Evolutionary conservation across 2,888 invertebrate genomes (phyloP), one percentile per base, ranked within the genome.

Genomic region (Mamestra brassicae): DNA sequence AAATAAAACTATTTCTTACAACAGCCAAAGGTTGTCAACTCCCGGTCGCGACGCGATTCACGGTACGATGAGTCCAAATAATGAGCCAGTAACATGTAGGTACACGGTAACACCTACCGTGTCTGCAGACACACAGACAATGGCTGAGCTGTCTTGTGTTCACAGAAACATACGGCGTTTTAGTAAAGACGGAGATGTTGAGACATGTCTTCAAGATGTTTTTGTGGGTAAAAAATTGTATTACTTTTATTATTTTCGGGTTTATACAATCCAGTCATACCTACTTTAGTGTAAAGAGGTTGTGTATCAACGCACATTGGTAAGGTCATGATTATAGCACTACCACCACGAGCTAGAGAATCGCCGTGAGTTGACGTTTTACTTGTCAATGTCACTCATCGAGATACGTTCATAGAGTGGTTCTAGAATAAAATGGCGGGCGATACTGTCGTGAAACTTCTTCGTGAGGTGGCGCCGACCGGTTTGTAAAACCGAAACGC

Each of bases 1-100:
- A 62, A 61, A 42, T 10, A 61, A 13, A 62, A 26, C 13, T 0
- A 45, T 62, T 66, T 10, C n/a, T 62, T 71, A 45, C 34, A 34
- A 13, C n/a, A 70, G 1, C 65, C 38, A 69, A 81, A 84, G 76
- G 85, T 87, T 85, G 75, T 68, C 69, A 34, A 65, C 69, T 7
- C 67, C 69, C 36, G 50, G 66, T 65, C 78, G 69, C 54, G 62
- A 70, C 73, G 71, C 71, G 79, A 82, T 90, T 89, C 85, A 90
- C 86, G 90, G 78, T 82, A 87, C 86, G 89, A 78, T 83, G 87
- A 76, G 47, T 87, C 80, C 87, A 89, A 88, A 90, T 90, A 90
- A 90, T 90, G 89, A 90, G 89, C 62, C 60, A 38, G 78, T 71
- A 74, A 67, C 83, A 67, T 82, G 78, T 74, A 83, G 69, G 62